Conservation (phyloP, 2,888 invertebrate species). For the Ypsolopha sequella region DNA sequence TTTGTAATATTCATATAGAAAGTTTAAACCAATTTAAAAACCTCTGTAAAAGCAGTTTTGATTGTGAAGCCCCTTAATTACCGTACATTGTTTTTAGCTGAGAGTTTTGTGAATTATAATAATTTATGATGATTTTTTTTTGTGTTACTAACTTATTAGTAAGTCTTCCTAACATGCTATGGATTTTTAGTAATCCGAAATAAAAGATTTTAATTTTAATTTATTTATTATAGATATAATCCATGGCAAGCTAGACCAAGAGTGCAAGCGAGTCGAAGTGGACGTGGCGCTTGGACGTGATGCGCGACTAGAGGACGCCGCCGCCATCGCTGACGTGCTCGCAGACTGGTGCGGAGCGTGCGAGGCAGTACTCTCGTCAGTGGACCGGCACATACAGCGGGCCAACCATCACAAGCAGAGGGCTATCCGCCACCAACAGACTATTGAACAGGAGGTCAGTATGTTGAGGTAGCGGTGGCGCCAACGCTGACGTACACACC, state of each 20-base stretch:
- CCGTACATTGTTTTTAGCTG: too few species aligned
- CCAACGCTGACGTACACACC: conserved; percentile 69
- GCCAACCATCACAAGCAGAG: conserved; percentile 90
- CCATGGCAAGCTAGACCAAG: conserved; percentile 96
- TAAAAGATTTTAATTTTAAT: too few species aligned
- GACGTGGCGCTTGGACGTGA: conserved; percentile 96
- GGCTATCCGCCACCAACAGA: conserved; percentile 82
- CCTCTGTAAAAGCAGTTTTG: too few species aligned
- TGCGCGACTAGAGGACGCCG: conserved; percentile 86
- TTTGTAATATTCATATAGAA: too few species aligned
- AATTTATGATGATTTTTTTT: too few species aligned
- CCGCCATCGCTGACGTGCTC: conserved; percentile 83
- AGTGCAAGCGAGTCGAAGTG: conserved; percentile 92
- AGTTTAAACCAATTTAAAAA: too few species aligned
- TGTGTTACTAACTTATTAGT: too few species aligned
- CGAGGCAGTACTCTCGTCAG: conserved; percentile 88
- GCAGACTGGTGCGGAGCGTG: conserved; percentile 92
- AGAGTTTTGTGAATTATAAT: too few species aligned
- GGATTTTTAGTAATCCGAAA: too few species aligned
- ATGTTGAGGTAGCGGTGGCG: too few species aligned
- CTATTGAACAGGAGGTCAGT: conserved; percentile 86
- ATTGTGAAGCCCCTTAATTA: too few species aligned
- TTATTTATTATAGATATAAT: conserved; percentile 79
- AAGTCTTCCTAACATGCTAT: too few species aligned
- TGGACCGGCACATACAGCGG: conserved; percentile 88